Base-by-base conservation (phyloP, 2,888 invertebrate species). In the Eupithecia centaureata region DNA sequence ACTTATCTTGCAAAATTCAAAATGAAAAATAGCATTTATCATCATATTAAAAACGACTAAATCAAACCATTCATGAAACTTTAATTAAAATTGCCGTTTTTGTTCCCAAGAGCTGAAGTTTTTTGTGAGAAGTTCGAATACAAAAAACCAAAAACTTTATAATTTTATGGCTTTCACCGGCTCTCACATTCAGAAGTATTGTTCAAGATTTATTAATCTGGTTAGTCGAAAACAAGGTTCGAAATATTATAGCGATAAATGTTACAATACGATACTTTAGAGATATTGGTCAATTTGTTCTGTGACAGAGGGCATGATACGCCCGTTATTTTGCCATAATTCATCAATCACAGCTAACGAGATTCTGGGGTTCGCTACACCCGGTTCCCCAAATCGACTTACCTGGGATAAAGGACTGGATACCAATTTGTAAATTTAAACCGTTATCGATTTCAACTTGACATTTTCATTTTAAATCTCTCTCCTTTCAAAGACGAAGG, bases 341-440 rank as follows among this genome's bases (percentile, higher is more conserved):
- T 76, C 78, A 88, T 88, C 84, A 80, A 84, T 88, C 87, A 88
- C 75, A 58, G 64, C 78, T 88, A 89, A 89, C 86, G 85, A 90
- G 86, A 82, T 63, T 66, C 70, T 42, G 62, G 61, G 33, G 65
- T 61, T 28, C 28, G 65, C 61, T 68, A 62, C 62, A 54, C 68
- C 33, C 27, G 15, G 15, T 51, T 59, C 59, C 57, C 32, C 32
- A 32, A 22, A 32, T 22, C 32, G 54, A n/a, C n/a, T 28, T 8
- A 28, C 38, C 51, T 38, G 60, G 75, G 77, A 73, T 47, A 28
- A 28, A 61, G 78, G 80, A 74, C 78, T 64, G 47, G 18, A 22
- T 47, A 22, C 18, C 18, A 8, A 65, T 56, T 56, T 27, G 54
- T 30, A 56, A 15, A 56, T 28, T 27, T 57, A 33, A 57, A n/a